Percentiles rank a stretch among this genome's conserved stretches.
phyloP scores from a whole-genome alignment of 2,113 vertebrate species.

The Odocoileus hemionus region DNA sequence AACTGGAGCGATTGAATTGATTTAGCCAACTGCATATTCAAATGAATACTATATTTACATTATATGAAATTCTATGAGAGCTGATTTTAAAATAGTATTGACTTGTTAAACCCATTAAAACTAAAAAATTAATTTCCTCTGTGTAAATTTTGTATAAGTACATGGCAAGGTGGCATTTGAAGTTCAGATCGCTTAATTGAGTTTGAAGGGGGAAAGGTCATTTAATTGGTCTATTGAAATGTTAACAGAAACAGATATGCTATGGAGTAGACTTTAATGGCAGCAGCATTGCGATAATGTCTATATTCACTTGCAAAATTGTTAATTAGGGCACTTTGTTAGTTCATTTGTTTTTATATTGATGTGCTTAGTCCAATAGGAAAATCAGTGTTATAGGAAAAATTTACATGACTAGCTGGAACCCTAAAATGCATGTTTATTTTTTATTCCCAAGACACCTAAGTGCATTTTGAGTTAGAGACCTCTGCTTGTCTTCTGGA shows the following conservation, averaged over 20 bases:
- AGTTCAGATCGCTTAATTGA: constrained; percentile 89
- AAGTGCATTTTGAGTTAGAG: constrained; percentile 41
- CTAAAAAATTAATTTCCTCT: constrained; percentile 76
- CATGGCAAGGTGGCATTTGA: constrained; percentile 87
- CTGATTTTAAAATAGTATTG: constrained; percentile 70
- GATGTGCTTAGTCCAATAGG: constrained; percentile 87
- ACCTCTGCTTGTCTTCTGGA: constrained; percentile 36
- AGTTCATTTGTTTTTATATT: constrained; percentile 95
- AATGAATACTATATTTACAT: constrained; percentile 14
- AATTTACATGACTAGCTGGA: constrained; percentile 67
- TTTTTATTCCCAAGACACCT: constrained; percentile 50
- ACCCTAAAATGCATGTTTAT: constrained; percentile 39
- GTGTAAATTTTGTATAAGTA: constrained; percentile 83
- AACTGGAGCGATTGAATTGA: constrained; percentile 32
- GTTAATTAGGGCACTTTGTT: constrained; percentile 89
- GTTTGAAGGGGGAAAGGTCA: constrained; percentile 88
- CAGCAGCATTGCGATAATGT: constrained; percentile 88
- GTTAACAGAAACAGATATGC: constrained; percentile 93
- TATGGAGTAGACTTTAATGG: constrained; percentile 92
- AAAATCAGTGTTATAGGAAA: constrained; percentile 83
- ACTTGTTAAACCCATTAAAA: constrained; percentile 75
- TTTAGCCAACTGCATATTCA: background rate
- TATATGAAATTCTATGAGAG: constrained; percentile 68
- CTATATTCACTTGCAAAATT: constrained; percentile 97
- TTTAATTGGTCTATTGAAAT: constrained; percentile 97